phyloP scores from a whole-genome alignment of 2,113 vertebrate species.

The Hiodon tergisus region DNA sequence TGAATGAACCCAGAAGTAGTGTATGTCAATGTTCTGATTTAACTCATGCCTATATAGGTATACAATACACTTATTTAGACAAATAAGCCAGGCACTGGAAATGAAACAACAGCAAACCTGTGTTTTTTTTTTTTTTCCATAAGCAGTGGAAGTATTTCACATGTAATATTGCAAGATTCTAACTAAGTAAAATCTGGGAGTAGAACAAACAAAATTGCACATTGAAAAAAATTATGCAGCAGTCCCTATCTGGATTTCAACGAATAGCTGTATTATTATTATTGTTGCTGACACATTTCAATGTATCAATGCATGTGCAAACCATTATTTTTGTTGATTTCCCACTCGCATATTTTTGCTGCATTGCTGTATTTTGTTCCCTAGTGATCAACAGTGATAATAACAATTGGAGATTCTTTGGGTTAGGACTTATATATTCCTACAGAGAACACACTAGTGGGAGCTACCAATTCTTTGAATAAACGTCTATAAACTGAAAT shows the following conservation, averaged over 20 bases:
- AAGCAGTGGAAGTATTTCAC: conserved; percentile 6
- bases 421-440: conserved; percentile 46
- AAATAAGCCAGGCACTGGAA: neutral
- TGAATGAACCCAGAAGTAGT: neutral
- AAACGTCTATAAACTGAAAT: conserved; percentile 12
- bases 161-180: conserved; percentile 22
- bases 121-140: conserved; percentile 15
- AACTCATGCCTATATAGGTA: conserved; percentile 20
- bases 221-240: conserved; percentile 3
- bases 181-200: conserved; percentile 10
- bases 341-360: conserved; percentile 35
- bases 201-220: conserved; percentile 1
- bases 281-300: neutral
- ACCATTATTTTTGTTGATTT: conserved; percentile 26
- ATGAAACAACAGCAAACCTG: conserved; percentile 9
- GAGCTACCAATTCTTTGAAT: conserved; percentile 34
- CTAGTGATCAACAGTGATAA: conserved; percentile 42
- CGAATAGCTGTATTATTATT: conserved; percentile 3
- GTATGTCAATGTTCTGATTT: conserved; percentile 6
- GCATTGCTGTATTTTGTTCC: conserved; percentile 41
- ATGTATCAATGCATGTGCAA: conserved; percentile 39
- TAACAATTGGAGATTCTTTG: conserved; percentile 63
- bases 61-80: conserved; percentile 5
- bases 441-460: neutral
- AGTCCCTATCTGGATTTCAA: conserved; percentile 8